phyloP scores from a whole-genome alignment of 2,888 invertebrate species.

The Drosophila flavopinicola region DNA sequence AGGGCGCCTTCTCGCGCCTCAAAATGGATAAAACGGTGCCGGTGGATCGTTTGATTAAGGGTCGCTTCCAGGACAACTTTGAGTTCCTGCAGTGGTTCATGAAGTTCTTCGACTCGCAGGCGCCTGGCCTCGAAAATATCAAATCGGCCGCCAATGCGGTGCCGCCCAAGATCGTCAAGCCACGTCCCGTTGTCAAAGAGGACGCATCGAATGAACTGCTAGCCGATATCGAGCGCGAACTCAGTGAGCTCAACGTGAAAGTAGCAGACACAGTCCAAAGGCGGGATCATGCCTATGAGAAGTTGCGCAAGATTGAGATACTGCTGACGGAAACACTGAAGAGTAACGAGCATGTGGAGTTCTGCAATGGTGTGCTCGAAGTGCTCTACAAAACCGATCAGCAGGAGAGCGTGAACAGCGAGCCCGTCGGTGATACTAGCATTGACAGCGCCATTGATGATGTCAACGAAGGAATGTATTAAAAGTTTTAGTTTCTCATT shows the following conservation, averaged over 20 bases:
- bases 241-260: constrained; percentile 15
- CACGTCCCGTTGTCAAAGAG: constrained; percentile 36
- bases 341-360: constrained; percentile 52
- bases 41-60: constrained; percentile 91
- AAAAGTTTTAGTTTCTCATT: constrained; percentile 3
- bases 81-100: constrained; percentile 99
- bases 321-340: constrained; percentile 61
- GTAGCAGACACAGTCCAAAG: constrained; percentile 4
- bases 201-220: constrained; percentile 17
- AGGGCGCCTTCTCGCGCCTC: constrained; percentile 97
- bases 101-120: constrained; percentile 99
- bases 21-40: constrained; percentile 92
- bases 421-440: constrained; percentile 15
- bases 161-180: constrained; percentile 48
- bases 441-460: constrained; percentile 28
- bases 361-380: constrained; percentile 62
- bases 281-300: constrained; percentile 72
- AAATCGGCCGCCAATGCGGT: constrained; percentile 49
- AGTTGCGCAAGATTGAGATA: constrained; percentile 71
- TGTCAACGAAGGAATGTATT: constrained; percentile 50
- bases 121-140: constrained; percentile 90
- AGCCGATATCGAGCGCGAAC: too few relatives aligned
- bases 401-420: constrained; percentile 5
- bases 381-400: constrained; percentile 60
- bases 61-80: constrained; percentile 99